These are phyloP conservation scores for Tridacna gigas DNA, from an alignment of 2,888 invertebrate genomes.

Conservation along the genomic window DNA sequence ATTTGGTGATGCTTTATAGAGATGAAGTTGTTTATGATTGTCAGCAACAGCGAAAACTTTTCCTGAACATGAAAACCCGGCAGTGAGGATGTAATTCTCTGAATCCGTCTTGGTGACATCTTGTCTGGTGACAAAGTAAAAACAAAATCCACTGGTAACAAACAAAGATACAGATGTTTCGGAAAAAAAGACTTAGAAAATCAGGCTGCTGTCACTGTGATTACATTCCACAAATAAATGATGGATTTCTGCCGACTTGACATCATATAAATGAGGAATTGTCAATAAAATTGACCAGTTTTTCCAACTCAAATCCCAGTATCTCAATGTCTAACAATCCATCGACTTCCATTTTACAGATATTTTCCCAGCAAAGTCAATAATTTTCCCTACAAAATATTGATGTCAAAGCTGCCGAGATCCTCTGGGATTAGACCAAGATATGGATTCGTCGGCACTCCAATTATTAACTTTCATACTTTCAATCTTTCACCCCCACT, in stretches of 20 bases:
- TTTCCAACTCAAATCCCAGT: slow-evolving; percentile 67
- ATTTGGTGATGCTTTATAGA: slow-evolving; percentile 62
- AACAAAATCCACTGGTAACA: slow-evolving; percentile 26
- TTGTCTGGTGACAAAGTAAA: slow-evolving; percentile 40
- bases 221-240: slow-evolving; percentile 41
- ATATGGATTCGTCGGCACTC: slow-evolving; percentile 71
- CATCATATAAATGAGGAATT: slow-evolving; percentile 63
- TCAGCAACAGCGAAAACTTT: slow-evolving; percentile 78
- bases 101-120: slow-evolving; percentile 43
- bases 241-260: slow-evolving; percentile 60
- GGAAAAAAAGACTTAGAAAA: neutral
- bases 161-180: slow-evolving; percentile 6
- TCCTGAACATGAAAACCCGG: slow-evolving; percentile 73
- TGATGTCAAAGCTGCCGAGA: slow-evolving; percentile 68
- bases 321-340: slow-evolving; percentile 58
- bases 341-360: slow-evolving; percentile 72
- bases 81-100: slow-evolving; percentile 70
- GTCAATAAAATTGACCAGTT: slow-evolving; percentile 78
- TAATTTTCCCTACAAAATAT: slow-evolving; percentile 78
- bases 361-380: slow-evolving; percentile 72
- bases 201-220: slow-evolving; percentile 27
- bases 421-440: slow-evolving; percentile 74
- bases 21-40: slow-evolving; percentile 77
- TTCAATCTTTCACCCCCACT: slow-evolving; percentile 38
- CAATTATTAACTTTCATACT: slow-evolving; percentile 62